Base-by-base conservation (phyloP, 2,113 vertebrate genomes). In the Leiothrix lutea region DNA sequence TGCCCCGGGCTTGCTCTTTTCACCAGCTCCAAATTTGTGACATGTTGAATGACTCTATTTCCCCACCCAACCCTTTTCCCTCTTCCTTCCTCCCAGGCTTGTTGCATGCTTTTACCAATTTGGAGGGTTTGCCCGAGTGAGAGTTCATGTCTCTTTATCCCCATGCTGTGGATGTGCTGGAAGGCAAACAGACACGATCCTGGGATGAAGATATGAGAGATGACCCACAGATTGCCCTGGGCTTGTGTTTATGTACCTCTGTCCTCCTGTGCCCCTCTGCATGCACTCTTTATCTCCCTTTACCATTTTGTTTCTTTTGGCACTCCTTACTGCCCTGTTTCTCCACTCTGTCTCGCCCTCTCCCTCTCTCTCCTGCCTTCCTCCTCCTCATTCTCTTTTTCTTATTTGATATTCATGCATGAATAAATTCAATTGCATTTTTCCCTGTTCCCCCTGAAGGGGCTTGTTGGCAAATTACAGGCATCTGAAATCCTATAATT, bases 401-500 rank as follows among this genome's bases (percentile, higher is more conserved):
- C 93, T 90, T 94, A 92, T 95, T 97, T 97, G 94, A 96, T 94
- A 97, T 97, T 97, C 95, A 97, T 94, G 93, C 93, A 94, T 88
- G 94, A 96, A 97, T 97, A 97, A 97, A 96, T 97, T 97, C 95
- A 96, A 93, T 97, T 93, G 94, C 96, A 92, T 97, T 97, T 97
- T 92, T 14, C 60, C 47, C 79, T 79, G 62, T 94, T 96, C 57
- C 90, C 95, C 93, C 94, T 94, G 77, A 95, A 97, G 96, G 94
- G 94, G 86, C 82, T 96, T 97, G 95, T 97, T 97, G 93, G 94
- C 94, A 93, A 97, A 96, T 94, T 97, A 89, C 90, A 93, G 84
- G 83, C 94, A 91, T 97, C 82, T 88, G 92, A 97, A 96, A 95
- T 93, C 57, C 93, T 94, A 80, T 86, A 96, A 91, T 86, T 74